Evolutionary conservation across 2,888 invertebrate species (phyloP).

Genomic region (Nemotelus pantherinus): DNA sequence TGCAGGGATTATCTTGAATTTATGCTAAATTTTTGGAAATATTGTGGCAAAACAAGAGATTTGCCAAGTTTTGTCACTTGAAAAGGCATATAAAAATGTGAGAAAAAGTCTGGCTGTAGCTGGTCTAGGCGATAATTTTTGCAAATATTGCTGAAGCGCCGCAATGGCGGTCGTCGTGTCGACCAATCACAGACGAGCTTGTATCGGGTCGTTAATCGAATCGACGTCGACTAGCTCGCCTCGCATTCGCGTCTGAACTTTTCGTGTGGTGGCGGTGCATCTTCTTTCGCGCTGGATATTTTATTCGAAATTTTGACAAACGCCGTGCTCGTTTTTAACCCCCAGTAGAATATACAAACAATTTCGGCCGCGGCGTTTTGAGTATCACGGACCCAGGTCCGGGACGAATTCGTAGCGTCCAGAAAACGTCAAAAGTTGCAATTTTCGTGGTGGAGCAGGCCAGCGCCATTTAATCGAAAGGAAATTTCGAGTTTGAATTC

Average conservation of each 20-base stretch:
- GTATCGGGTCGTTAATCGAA: constrained; percentile 64
- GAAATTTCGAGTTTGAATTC: constrained; percentile 9
- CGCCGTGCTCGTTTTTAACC: constrained; percentile 41
- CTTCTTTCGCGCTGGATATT: constrained; percentile 50
- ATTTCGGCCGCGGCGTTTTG: constrained; percentile 14
- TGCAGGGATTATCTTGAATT: constrained; percentile 1
- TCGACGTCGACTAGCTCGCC: constrained; percentile 45
- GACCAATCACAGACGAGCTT: constrained; percentile 78
- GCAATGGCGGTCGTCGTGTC: constrained; percentile 73
- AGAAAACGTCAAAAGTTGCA: constrained; percentile 30
- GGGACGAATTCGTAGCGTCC: neutral
- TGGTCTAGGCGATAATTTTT: neutral
- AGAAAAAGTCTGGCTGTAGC: too few species aligned
- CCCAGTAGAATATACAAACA: constrained; percentile 37
- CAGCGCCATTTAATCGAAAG: constrained; percentile 40
- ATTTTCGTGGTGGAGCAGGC: constrained; percentile 21
- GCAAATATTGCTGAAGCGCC: constrained; percentile 17
- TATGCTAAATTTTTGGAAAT: neutral
- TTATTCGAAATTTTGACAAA: constrained; percentile 49
- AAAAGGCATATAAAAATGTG: too few species aligned
- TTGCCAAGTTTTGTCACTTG: too few species aligned
- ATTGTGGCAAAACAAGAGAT: neutral
- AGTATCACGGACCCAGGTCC: constrained; percentile 14
- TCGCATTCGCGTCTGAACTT: constrained; percentile 53
- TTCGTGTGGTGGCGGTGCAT: constrained; percentile 50